Base-by-base conservation (phyloP, 2,797 vertebrate genomes). In the Tadarida brasiliensis region DNA sequence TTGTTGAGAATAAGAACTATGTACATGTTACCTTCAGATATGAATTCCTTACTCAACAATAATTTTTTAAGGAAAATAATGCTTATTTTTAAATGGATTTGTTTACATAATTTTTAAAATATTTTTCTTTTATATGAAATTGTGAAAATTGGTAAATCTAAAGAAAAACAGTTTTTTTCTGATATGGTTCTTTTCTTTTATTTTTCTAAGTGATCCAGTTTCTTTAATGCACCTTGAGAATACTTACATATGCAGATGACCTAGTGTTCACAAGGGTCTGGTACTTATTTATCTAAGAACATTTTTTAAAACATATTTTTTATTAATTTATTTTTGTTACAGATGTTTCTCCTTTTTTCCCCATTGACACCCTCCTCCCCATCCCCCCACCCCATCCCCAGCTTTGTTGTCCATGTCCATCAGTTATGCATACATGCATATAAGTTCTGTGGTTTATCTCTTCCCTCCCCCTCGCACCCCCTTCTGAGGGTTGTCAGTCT, bases 1-100 rank as follows among this genome's bases (percentile, higher is more conserved):
- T 67, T 39, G 6, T 19, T 63, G 54, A 63, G 56, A 95, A 95
- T 56, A 68, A 96, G 63, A 94, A 22, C 33, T 39, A 73, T 1
- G 11, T 59, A 39, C 22, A 77, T 49, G 2, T 65, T 80, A 85
- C 8, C 81, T 56, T 82, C 49, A 90, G 30, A 85, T 78, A 90
- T 87, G 24, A 92, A 77, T 85, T 93, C n/a, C 39, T 76, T 57
- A 65, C 10, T 65, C 20, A 78, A 51, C 47, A 88, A 57, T 67
- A 3, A 54, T 90, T 94, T 92, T 84, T 65, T 84, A 78, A 16
- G 30, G 12, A 11, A 30, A 68, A 44, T 68, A 68, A 84, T 47
- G n/a, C 24, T 59, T 70, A 57, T 16, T 90, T 91, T 91, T 77
- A 83, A 91, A 76, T 14, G 20, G 19, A 33, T 74, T 93, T 88